phyloP scores from a whole-genome alignment of 2,113 vertebrate species.

The Onychorhynchus coronatus region DNA sequence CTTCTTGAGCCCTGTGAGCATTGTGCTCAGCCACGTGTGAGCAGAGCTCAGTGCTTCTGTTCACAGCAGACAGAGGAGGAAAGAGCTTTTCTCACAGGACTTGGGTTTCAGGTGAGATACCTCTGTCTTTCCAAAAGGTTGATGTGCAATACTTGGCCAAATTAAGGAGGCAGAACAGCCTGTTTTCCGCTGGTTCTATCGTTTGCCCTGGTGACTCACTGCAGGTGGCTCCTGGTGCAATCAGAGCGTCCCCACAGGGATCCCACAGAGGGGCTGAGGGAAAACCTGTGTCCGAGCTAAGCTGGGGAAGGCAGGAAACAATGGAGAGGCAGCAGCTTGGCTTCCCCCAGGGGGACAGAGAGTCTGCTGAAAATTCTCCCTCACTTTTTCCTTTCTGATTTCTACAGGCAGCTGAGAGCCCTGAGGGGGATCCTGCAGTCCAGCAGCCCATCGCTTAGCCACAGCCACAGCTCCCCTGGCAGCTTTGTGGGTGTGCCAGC shows the following conservation, averaged over 20 bases:
- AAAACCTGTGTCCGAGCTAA: accelerated
- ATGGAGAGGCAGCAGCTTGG: not conserved
- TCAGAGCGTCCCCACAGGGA: not conserved
- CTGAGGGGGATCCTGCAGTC: not conserved
- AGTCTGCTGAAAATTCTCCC: not conserved
- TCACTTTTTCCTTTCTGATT: not conserved
- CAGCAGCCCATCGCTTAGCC: not conserved
- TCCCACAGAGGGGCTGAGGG: not conserved
- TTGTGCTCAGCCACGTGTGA: not conserved
- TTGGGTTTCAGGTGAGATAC: not conserved
- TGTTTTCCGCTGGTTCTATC: not conserved
- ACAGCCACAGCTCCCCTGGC: accelerated
- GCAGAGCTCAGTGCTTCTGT: not conserved
- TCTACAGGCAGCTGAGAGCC: not conserved
- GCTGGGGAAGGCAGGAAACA: not conserved
- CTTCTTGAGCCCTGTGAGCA: accelerated
- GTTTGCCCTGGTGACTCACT: not conserved
- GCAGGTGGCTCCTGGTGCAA: not conserved
- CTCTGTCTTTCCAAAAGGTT: not conserved
- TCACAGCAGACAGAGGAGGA: not conserved
- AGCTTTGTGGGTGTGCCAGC: not conserved
- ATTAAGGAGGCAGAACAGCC: not conserved
- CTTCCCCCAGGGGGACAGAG: not conserved
- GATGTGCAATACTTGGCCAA: not conserved
- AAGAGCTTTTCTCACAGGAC: not conserved